These are phyloP conservation scores for Lophotriccus pileatus DNA, from an alignment of 2,797 vertebrate species.

Conservation along the genomic window DNA sequence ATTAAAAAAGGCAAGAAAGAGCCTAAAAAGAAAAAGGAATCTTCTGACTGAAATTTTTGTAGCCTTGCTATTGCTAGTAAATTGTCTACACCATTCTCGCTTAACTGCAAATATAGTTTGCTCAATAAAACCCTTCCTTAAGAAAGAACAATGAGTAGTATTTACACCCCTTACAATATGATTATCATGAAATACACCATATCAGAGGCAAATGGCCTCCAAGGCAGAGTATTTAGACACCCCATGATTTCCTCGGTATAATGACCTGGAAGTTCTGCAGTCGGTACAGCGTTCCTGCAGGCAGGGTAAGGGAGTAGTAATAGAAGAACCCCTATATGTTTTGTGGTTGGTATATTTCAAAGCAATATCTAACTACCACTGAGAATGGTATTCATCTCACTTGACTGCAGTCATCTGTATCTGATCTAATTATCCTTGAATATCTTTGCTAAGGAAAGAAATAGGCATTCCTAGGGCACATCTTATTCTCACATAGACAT, in stretches of 20 bases:
- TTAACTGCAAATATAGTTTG: neutral
- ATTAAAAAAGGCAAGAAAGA: neutral
- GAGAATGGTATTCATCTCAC: neutral
- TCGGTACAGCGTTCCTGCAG: neutral
- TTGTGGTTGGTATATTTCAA: neutral
- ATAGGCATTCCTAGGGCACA: neutral
- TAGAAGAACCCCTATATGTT: neutral
- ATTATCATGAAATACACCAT: neutral
- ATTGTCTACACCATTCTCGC: neutral
- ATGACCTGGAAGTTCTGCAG: neutral
- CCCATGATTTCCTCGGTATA: neutral
- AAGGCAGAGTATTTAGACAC: neutral
- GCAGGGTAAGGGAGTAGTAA: neutral
- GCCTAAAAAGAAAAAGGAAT: neutral
- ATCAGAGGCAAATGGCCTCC: neutral
- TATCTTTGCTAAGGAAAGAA: neutral
- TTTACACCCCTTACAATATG: neutral
- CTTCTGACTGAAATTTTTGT: neutral
- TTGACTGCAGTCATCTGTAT: neutral
- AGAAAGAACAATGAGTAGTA: neutral
- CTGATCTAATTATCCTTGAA: neutral
- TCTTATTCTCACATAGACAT: neutral
- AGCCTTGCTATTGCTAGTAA: neutral
- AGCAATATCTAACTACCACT: neutral
- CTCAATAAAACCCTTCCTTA: neutral